Conservation (phyloP, 2,113 vertebrate genomes). For the Gallinago paraguaiae region DNA sequence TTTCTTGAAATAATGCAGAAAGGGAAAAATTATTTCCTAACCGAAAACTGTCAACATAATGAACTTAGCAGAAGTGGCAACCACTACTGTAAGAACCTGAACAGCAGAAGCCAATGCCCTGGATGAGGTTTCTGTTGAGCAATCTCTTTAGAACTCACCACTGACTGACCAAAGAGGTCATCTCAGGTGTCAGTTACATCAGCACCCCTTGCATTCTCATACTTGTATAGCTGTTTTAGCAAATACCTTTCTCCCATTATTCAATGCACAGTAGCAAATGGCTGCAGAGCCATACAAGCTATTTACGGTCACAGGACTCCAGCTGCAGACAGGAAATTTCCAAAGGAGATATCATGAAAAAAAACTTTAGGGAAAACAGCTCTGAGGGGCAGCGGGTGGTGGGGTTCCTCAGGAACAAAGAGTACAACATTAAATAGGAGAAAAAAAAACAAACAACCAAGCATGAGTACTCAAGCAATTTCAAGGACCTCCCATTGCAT, state of each 20-base stretch:
- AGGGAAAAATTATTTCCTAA: not conserved
- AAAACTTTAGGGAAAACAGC: not conserved
- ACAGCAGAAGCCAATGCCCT: not conserved
- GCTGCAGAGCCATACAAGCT: not conserved
- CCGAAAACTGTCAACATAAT: not conserved
- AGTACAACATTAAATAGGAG: not conserved
- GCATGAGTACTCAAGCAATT: not conserved
- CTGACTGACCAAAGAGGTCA: not conserved
- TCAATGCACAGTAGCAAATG: not conserved
- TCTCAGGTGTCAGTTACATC: not conserved
- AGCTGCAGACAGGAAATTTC: not conserved
- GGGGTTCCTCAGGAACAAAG: not conserved
- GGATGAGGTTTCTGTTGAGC: not conserved
- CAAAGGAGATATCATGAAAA: not conserved
- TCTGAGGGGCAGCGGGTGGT: not conserved
- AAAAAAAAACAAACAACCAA: not conserved
- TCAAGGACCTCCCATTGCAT: not conserved
- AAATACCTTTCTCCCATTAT: not conserved
- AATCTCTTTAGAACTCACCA: not conserved
- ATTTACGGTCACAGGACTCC: not conserved
- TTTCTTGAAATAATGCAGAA: not conserved
- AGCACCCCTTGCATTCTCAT: not conserved
- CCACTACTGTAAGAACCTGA: not conserved
- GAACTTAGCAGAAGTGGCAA: not conserved
- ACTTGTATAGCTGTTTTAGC: not conserved